Conservation (phyloP, 2,113 vertebrate genomes). For the Penelope pileata region DNA sequence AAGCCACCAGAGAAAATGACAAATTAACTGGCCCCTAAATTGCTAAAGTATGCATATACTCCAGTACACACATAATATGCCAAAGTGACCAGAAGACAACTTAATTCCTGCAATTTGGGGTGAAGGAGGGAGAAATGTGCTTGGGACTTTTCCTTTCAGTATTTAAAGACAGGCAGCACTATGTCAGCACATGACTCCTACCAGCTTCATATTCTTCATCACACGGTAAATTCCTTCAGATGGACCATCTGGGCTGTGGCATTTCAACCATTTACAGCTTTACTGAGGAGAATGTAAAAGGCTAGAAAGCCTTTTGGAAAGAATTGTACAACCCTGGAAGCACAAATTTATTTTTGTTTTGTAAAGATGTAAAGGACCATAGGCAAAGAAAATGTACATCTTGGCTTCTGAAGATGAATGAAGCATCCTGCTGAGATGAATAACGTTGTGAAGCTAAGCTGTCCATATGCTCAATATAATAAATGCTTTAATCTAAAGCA, state of each 20-base stretch:
- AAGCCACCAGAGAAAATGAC: neutral
- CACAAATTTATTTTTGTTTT: neutral
- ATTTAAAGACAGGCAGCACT: neutral
- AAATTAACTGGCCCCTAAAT: neutral
- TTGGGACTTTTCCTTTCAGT: neutral
- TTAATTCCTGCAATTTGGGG: neutral
- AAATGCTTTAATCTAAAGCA: constrained; percentile 59
- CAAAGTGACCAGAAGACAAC: neutral
- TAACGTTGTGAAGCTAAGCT: constrained; percentile 37
- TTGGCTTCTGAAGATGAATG: constrained; percentile 35
- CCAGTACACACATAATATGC: neutral
- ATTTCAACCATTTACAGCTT: neutral
- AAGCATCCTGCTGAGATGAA: constrained; percentile 55
- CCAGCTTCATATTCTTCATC: neutral
- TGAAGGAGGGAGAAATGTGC: neutral
- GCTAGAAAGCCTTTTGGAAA: neutral
- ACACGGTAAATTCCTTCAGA: neutral
- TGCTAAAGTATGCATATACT: neutral
- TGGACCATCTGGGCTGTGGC: neutral
- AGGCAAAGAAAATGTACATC: constrained; percentile 15
- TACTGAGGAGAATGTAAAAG: neutral
- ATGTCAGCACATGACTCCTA: neutral
- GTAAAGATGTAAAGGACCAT: neutral
- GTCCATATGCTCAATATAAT: constrained; percentile 22
- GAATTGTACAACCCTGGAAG: neutral